Evolutionary conservation across 2,797 vertebrate species (phyloP), one percentile per base, ranked within the genome.

Genomic region (Geotrypetes seraphini): DNA sequence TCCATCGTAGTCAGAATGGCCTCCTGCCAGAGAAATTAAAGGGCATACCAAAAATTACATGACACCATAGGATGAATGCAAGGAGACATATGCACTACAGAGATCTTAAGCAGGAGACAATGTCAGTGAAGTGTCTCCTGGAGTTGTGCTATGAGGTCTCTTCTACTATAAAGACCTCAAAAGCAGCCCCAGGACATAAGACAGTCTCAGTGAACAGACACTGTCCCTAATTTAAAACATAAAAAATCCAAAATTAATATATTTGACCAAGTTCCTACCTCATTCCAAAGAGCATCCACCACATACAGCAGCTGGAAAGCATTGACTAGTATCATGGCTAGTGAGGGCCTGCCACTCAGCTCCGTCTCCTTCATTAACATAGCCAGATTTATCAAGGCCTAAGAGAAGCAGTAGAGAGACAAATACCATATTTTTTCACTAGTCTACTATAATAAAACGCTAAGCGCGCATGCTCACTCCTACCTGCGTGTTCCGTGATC

Each of bases 1-100:
- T 95, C 91, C 88, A 95, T 92, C 29, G 91, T 91, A 18, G 87
- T 92, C 24, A 95, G 78, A 25, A 94, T 48, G 1, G 87, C 87
- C 50, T 92, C 91, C 91, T 94, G 69, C 36, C 33, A 24, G 24
- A 31, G n/a, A 14, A 6, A 12, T 29, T n/a, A 12, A 16, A 22
- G 32, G 10, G 13, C n/a, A 4, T n/a, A n/a, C n/a, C n/a, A n/a
- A n/a, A n/a, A n/a, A n/a, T n/a, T n/a, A n/a, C n/a, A n/a, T n/a
- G n/a, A n/a, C n/a, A n/a, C n/a, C n/a, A n/a, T n/a, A n/a, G n/a
- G n/a, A n/a, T n/a, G n/a, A n/a, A n/a, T n/a, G n/a, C n/a, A n/a
- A n/a, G n/a, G n/a, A n/a, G n/a, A n/a, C n/a, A n/a, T n/a, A n/a
- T n/a, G n/a, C n/a, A n/a, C n/a, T n/a, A n/a, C n/a, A n/a, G n/a